A percentile compares a stretch with the other conserved stretches of the same genome.
These are phyloP conservation scores for Peromyscus eremicus DNA, from an alignment of 2,797 vertebrate genomes.

Conservation along the genomic window DNA sequence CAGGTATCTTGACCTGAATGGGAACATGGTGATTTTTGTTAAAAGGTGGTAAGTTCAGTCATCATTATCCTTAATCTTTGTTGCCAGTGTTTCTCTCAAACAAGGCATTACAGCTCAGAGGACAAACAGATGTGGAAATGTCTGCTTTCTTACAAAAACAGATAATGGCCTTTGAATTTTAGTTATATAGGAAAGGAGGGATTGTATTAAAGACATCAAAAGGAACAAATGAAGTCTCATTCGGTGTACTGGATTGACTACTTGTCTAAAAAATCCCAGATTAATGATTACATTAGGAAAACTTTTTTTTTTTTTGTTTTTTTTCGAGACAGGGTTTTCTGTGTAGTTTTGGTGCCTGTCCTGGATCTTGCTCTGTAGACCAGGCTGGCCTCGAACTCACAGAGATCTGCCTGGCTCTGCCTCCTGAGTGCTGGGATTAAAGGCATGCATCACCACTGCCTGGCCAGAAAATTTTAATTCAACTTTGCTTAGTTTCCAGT, in stretches of 20 bases:
- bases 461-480: conserved; percentile 2
- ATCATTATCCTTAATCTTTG: background rate
- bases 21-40: background rate
- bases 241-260: background rate
- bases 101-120: background rate
- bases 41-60: background rate
- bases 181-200: background rate
- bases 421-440: no score
- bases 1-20: conserved; percentile 13
- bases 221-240: background rate
- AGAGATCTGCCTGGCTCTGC: no score
- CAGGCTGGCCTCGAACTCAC: no score
- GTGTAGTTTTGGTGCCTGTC: no score
- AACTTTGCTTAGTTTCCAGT: conserved; percentile 6
- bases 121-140: background rate
- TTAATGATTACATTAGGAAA: background rate
- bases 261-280: background rate
- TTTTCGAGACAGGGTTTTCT: no score
- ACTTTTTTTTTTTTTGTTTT: no score
- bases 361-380: no score
- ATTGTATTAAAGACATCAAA: conserved; percentile 23
- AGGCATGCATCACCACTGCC: no score
- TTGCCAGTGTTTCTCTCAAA: background rate
- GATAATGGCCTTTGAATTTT: background rate
- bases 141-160: conserved; percentile 15